Conservation (phyloP, 2,888 invertebrate genomes). For the Strigamia maritima region DNA sequence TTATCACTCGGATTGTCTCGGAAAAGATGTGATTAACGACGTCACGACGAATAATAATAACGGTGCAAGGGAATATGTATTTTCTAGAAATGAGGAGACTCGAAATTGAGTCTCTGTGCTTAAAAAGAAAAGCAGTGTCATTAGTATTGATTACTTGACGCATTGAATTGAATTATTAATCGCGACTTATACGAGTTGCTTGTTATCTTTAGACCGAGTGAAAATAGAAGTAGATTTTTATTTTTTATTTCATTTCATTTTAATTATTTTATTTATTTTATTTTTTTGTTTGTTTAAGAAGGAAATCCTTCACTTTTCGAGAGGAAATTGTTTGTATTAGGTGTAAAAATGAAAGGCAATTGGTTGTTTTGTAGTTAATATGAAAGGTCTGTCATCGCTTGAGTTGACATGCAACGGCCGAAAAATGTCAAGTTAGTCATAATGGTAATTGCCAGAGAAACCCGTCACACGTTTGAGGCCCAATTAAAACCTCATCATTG, state of each 20-base stretch:
- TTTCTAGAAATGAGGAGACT: neutral
- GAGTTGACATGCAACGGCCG: conserved; percentile 1
- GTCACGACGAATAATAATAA: neutral
- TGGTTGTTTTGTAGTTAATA: neutral
- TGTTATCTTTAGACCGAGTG: neutral
- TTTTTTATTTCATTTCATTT: neutral
- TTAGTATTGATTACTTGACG: conserved; percentile 5
- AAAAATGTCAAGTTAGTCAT: neutral
- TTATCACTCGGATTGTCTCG: conserved; percentile 1
- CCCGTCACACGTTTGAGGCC: neutral
- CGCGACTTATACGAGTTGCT: neutral
- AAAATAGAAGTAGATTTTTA: neutral
- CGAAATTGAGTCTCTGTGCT: neutral
- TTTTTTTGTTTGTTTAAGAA: neutral
- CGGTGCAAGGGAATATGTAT: neutral
- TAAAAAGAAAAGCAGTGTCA: neutral
- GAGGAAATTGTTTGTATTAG: neutral
- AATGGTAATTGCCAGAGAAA: neutral
- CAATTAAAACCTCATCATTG: conserved; percentile 10
- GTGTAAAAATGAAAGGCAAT: neutral
- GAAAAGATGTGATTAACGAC: conserved; percentile 13
- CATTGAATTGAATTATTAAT: neutral
- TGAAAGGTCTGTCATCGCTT: conserved; percentile 5
- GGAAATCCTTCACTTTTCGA: neutral
- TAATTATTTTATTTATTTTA: neutral